Percentiles rank a stretch among this genome's conserved stretches.
These are phyloP conservation scores for Himalopsyche japonica DNA, from an alignment of 2,888 invertebrate genomes.

Conservation along the genomic window DNA sequence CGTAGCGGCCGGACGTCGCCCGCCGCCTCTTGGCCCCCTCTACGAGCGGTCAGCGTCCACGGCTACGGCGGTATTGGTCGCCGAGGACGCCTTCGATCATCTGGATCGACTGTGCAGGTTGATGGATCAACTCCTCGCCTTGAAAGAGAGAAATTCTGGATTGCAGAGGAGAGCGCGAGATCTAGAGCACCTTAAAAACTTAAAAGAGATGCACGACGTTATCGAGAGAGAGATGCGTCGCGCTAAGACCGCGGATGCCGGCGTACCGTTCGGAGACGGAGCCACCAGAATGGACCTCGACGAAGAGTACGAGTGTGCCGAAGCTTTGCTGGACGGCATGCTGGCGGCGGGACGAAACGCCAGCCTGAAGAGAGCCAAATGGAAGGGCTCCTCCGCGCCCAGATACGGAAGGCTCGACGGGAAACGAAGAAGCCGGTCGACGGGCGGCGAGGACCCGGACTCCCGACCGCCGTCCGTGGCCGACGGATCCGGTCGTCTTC, in stretches of 20 bases:
- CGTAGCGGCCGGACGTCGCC: constrained; percentile 47
- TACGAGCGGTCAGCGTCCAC: constrained; percentile 60
- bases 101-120: constrained; percentile 76
- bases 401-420: constrained; percentile 58
- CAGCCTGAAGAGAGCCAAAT: constrained; percentile 57
- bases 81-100: constrained; percentile 74
- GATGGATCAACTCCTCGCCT: constrained; percentile 73
- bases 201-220: constrained; percentile 63
- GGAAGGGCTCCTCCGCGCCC: constrained; percentile 51
- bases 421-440: constrained; percentile 69
- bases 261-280: constrained; percentile 54
- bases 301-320: constrained; percentile 64
- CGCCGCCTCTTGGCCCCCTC: constrained; percentile 50
- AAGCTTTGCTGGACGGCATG: constrained; percentile 68
- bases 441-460: constrained; percentile 66
- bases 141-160: constrained; percentile 72
- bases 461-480: constrained; percentile 48
- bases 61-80: constrained; percentile 61
- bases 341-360: constrained; percentile 59
- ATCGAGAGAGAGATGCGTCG: constrained; percentile 53
- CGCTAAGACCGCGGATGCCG: constrained; percentile 50
- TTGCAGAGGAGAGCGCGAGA: constrained; percentile 71
- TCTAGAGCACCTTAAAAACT: constrained; percentile 70
- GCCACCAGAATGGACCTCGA: constrained; percentile 63
- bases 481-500: constrained; percentile 19